These are phyloP conservation scores for Lepidocolaptes lacrymiger DNA, from an alignment of 2,797 vertebrate species.

Conservation along the genomic window DNA sequence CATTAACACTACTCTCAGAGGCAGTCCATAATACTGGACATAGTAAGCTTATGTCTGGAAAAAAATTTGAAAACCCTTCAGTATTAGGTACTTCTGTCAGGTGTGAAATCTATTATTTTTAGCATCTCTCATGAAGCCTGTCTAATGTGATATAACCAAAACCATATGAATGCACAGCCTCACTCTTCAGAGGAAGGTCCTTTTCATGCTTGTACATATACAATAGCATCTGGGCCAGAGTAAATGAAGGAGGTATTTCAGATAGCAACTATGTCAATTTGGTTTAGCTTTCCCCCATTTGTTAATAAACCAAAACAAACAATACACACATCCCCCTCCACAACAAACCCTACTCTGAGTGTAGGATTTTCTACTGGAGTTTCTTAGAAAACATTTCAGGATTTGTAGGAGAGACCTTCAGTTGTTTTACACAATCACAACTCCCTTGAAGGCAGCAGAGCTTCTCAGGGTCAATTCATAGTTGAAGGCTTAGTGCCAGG, in stretches of 20 bases:
- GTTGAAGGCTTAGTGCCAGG: not conserved
- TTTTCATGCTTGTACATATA: not conserved
- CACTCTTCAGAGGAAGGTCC: not conserved
- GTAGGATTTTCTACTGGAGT: not conserved
- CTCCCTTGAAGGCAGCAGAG: not conserved
- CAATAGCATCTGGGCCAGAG: not conserved
- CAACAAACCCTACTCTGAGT: not conserved
- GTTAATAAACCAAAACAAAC: not conserved
- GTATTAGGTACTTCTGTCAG: not conserved
- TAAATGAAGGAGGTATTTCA: not conserved
- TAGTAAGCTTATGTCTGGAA: not conserved
- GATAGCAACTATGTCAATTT: not conserved
- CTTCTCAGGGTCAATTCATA: not conserved
- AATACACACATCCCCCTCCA: not conserved
- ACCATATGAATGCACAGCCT: not conserved
- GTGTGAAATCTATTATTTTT: not conserved
- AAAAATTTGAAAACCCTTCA: not conserved
- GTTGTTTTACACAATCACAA: not conserved
- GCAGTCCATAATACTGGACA: not conserved
- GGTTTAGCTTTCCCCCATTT: not conserved
- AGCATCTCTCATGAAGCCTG: not conserved
- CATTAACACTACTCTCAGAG: not conserved
- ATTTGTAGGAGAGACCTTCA: not conserved
- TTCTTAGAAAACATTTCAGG: not conserved
- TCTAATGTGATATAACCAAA: not conserved